Evolutionary conservation across 23 tunicate genomes (phyloP).

Genomic region (Phallusia fumigata): DNA sequence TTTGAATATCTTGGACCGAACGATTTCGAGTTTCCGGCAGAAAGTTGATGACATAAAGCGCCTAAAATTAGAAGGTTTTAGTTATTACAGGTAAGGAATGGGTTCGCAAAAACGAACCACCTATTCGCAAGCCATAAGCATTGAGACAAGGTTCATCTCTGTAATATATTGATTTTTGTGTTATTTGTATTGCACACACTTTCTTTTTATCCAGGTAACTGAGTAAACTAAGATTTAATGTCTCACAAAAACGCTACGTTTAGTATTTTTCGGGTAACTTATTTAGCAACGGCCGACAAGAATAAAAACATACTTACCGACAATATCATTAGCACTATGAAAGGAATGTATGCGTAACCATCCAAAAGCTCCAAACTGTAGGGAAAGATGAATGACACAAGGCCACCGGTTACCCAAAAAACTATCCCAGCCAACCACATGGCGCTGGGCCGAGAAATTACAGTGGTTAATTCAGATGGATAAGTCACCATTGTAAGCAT

Average conservation of each 20-base stretch:
- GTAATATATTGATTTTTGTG: too few relatives aligned
- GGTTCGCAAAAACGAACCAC: too few relatives aligned
- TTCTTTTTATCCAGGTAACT: too few relatives aligned
- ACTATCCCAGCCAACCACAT: constrained; percentile 17
- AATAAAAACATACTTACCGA: constrained; percentile 3
- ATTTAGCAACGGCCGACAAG: not conserved
- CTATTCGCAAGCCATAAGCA: too few relatives aligned
- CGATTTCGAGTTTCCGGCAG: not conserved
- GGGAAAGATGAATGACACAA: constrained; percentile 19
- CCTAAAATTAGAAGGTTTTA: not conserved
- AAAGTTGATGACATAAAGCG: not conserved
- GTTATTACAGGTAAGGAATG: too few relatives aligned
- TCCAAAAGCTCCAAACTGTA: not conserved
- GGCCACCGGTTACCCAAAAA: not conserved
- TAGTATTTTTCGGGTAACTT: too few relatives aligned
- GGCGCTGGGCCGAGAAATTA: constrained; percentile 17
- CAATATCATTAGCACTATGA: not conserved
- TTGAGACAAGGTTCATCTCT: too few relatives aligned
- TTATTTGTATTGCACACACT: too few relatives aligned
- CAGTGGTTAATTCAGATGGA: constrained; percentile 20
- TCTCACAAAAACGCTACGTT: too few relatives aligned
- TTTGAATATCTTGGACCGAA: not conserved
- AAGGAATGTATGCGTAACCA: constrained; percentile 11
- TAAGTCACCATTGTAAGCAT: not conserved
- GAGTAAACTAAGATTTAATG: not conserved